Conservation (phyloP, 2,888 invertebrate species). For the Chymomyza amoena region DNA sequence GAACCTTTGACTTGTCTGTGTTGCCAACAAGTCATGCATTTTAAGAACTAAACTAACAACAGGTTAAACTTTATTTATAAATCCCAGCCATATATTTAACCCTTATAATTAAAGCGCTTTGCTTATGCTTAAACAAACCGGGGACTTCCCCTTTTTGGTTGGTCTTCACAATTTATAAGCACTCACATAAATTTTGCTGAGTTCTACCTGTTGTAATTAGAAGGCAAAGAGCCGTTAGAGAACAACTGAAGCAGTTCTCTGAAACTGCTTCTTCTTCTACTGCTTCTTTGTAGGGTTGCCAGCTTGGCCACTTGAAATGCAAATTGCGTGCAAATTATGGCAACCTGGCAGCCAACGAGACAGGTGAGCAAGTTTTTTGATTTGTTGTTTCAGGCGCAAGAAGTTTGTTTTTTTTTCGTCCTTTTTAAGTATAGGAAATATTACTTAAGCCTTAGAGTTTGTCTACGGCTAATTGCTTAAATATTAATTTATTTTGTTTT, state of each 20-base stretch:
- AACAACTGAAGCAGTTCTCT: conserved; percentile 48
- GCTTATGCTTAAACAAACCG: conserved; percentile 31
- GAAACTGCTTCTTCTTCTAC: neutral
- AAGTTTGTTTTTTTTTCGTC: conserved; percentile 23
- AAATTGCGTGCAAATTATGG: conserved; percentile 79
- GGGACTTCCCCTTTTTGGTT: conserved; percentile 26
- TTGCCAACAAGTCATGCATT: neutral
- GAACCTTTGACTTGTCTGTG: neutral
- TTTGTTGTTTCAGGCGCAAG: neutral
- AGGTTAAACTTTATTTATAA: neutral
- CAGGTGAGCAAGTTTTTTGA: conserved; percentile 52
- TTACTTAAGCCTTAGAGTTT: conserved; percentile 36
- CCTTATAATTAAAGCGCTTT: conserved; percentile 42
- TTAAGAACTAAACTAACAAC: neutral
- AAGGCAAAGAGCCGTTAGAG: conserved; percentile 49
- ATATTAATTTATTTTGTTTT: conserved; percentile 53
- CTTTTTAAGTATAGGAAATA: conserved; percentile 48
- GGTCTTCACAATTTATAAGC: conserved; percentile 63
- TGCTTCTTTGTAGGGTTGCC: neutral
- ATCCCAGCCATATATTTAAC: conserved; percentile 40
- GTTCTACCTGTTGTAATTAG: conserved; percentile 59
- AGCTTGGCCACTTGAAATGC: conserved; percentile 85
- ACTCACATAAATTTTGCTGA: conserved; percentile 66
- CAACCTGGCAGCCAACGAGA: conserved; percentile 74
- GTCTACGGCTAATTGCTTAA: conserved; percentile 54